These are phyloP conservation scores for Pogona vitticeps DNA, from an alignment of 2,113 vertebrate genomes.

Conservation along the genomic window DNA sequence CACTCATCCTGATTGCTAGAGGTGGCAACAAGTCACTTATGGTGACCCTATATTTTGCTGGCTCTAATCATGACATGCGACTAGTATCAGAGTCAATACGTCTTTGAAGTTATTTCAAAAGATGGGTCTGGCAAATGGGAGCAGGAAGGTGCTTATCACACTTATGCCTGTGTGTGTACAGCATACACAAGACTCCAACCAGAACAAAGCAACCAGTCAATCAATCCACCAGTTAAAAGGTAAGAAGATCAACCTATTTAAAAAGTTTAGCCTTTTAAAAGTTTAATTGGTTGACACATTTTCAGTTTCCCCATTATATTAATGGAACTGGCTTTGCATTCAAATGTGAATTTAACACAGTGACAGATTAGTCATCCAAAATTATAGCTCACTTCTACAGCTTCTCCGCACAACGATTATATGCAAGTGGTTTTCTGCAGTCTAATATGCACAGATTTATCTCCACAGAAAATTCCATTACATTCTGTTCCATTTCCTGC, in stretches of 20 bases:
- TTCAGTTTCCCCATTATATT: not conserved
- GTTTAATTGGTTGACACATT: not conserved
- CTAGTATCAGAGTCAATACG: too few relatives aligned
- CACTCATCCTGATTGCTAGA: too few relatives aligned
- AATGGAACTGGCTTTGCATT: not conserved
- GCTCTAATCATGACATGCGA: too few relatives aligned
- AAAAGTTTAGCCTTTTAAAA: not conserved
- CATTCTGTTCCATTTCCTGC: not conserved
- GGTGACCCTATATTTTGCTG: too few relatives aligned
- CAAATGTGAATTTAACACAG: constrained; percentile 5
- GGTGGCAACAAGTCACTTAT: too few relatives aligned
- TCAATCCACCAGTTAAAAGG: not conserved
- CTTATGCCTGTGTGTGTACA: too few relatives aligned
- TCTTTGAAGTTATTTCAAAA: too few relatives aligned
- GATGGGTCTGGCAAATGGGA: too few relatives aligned
- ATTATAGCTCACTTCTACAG: not conserved
- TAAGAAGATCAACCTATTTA: not conserved
- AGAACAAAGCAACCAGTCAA: not conserved
- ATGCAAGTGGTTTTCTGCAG: not conserved
- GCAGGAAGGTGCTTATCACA: too few relatives aligned
- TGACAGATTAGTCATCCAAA: constrained; percentile 8
- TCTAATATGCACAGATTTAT: not conserved
- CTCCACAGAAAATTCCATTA: not conserved
- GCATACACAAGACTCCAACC: not conserved
- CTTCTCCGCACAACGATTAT: not conserved